Conservation (phyloP, 2,888 invertebrate species). For the Dicyrtoma fusca region DNA sequence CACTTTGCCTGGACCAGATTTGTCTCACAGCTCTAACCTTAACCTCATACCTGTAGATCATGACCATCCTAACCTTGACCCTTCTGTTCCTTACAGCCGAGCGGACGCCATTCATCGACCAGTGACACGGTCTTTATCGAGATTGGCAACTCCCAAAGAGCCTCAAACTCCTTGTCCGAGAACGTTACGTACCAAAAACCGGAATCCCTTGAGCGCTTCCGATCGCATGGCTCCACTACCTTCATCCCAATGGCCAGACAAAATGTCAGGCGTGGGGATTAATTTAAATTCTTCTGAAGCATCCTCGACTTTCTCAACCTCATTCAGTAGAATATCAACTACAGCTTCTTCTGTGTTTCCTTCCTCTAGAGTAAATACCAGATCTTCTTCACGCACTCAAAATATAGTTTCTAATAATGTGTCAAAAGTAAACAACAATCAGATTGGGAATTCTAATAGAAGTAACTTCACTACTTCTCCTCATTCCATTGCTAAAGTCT, state of each 20-base stretch:
- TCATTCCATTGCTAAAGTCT: constrained; percentile 47
- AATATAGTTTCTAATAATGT: constrained; percentile 23
- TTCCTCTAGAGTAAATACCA: constrained; percentile 39
- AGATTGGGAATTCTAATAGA: constrained; percentile 19
- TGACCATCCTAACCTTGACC: constrained; percentile 51
- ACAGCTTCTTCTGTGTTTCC: constrained; percentile 22
- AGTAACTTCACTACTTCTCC: constrained; percentile 27
- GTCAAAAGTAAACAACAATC: constrained; percentile 37
- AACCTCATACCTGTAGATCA: constrained; percentile 45
- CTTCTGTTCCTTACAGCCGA: constrained; percentile 55
- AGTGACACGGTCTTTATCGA: constrained; percentile 54
- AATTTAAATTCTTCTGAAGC: constrained; percentile 14
- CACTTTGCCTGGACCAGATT: constrained; percentile 53
- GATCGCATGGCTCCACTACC: constrained; percentile 36
- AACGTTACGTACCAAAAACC: constrained; percentile 50
- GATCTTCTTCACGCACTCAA: constrained; percentile 41
- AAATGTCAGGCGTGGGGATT: constrained; percentile 17
- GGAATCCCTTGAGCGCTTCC: constrained; percentile 43
- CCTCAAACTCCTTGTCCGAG: constrained; percentile 50
- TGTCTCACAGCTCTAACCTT: constrained; percentile 44
- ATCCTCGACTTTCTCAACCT: constrained; percentile 3
- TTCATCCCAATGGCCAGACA: constrained; percentile 31
- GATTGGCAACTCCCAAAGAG: constrained; percentile 54
- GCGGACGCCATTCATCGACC: constrained; percentile 53
- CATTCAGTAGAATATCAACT: constrained; percentile 32